Evolutionary conservation across 2,888 invertebrate genomes (phyloP).

Genomic region (Platycnemis pennipes): DNA sequence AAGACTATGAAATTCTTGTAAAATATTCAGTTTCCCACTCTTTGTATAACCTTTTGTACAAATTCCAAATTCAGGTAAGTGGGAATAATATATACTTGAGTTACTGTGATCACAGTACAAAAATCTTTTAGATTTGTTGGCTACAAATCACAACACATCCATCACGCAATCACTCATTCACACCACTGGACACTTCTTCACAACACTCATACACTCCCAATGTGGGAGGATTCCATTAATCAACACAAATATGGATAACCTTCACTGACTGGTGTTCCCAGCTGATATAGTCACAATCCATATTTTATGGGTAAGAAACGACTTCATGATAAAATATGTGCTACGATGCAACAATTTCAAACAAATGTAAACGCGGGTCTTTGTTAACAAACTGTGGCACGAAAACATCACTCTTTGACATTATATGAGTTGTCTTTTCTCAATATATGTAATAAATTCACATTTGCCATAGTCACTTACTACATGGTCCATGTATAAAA

Average conservation of each 20-base stretch:
- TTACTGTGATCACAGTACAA: conserved; percentile 76
- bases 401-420: conserved; percentile 50
- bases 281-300: conserved; percentile 68
- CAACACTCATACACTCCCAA: conserved; percentile 69
- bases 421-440: conserved; percentile 50
- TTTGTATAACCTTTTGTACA: conserved; percentile 74
- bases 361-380: conserved; percentile 62
- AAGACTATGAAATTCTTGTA: conserved; percentile 78
- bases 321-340: conserved; percentile 55
- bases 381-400: conserved; percentile 59
- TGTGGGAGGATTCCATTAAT: conserved; percentile 71
- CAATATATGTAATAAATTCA: conserved; percentile 60
- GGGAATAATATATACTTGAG: conserved; percentile 76
- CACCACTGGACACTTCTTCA: conserved; percentile 59
- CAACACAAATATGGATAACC: conserved; percentile 71
- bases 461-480: conserved; percentile 54
- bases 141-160: conserved; percentile 61
- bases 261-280: conserved; percentile 61
- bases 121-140: conserved; percentile 66
- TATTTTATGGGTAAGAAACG: conserved; percentile 62
- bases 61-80: conserved; percentile 70
- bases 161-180: conserved; percentile 48
- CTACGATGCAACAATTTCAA: conserved; percentile 65
- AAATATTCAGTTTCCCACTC: conserved; percentile 77
- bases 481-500: conserved; percentile 66